Conservation (phyloP, 2,797 vertebrate species). For the Brachyalestes nurse region DNA sequence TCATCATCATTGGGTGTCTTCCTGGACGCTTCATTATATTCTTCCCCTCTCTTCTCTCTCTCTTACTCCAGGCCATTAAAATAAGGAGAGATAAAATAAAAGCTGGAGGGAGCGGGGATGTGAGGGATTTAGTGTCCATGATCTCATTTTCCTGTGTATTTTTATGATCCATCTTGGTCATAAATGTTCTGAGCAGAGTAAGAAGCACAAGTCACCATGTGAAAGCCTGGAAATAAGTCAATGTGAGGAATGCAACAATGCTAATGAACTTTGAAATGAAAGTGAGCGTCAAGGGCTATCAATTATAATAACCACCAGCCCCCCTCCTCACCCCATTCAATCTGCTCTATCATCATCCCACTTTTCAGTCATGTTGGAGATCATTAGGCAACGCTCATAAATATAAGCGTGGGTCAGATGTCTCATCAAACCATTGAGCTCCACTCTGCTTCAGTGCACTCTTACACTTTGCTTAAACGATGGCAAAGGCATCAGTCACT, state of each 20-base stretch:
- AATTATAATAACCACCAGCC: slow-evolving; percentile 54
- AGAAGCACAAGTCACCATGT: slow-evolving; percentile 34
- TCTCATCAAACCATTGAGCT: slow-evolving; percentile 29
- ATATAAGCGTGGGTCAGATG: slow-evolving; percentile 42
- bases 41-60: background rate
- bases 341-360: slow-evolving; percentile 24
- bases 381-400: slow-evolving; percentile 58
- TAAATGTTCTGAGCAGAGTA: slow-evolving; percentile 40
- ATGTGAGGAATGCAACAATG: slow-evolving; percentile 35
- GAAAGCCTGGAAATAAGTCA: slow-evolving; percentile 46
- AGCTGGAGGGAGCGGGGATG: slow-evolving; percentile 20
- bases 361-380: slow-evolving; percentile 48
- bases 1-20: background rate
- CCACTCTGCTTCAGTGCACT: slow-evolving; percentile 27
- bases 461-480: slow-evolving; percentile 23
- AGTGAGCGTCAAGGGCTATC: slow-evolving; percentile 53
- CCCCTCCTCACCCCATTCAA: slow-evolving; percentile 38
- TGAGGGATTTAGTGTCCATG: slow-evolving; percentile 43
- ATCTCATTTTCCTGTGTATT: slow-evolving; percentile 42
- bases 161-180: slow-evolving; percentile 46
- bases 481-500: slow-evolving; percentile 13
- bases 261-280: slow-evolving; percentile 63
- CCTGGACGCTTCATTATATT: background rate
- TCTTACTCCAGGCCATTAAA: background rate
- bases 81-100: slow-evolving; percentile 27